These are phyloP conservation scores for Cryptotermes secundus DNA, from an alignment of 1,140 invertebrate genomes.

Conservation along the genomic window DNA sequence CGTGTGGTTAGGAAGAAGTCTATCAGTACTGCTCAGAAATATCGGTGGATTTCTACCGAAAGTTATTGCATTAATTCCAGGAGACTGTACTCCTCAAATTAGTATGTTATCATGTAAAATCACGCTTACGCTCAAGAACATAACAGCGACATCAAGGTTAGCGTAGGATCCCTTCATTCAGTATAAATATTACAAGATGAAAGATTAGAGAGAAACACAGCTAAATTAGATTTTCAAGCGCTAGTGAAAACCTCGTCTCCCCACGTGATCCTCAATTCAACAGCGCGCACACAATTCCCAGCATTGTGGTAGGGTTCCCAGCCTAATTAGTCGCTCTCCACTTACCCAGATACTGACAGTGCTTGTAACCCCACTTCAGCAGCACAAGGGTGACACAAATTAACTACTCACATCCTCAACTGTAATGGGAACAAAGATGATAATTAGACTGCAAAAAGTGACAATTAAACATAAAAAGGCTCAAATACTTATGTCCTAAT, in stretches of 20 bases:
- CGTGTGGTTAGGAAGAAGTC: no score
- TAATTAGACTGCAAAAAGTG: not conserved
- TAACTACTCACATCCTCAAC: not conserved
- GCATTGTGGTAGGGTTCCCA: not conserved
- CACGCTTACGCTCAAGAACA: no score
- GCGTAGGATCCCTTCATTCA: no score
- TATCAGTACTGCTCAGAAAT: no score
- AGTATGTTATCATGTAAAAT: no score
- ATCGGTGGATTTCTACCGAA: no score
- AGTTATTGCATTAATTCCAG: no score
- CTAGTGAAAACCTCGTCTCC: not conserved
- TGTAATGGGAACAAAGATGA: not conserved
- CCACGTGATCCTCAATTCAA: not conserved
- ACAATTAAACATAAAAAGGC: conserved; percentile 11
- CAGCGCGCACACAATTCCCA: not conserved
- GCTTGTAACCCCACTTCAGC: not conserved
- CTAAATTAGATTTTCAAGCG: not conserved
- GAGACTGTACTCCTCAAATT: no score
- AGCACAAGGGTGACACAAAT: not conserved
- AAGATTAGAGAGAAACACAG: not conserved
- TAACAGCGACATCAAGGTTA: no score
- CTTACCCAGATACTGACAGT: not conserved
- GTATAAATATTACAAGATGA: not conserved
- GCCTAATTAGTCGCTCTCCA: not conserved
- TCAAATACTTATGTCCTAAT: not conserved